Conservation (phyloP, 2,797 vertebrate species). For the Apodemus agrarius region DNA sequence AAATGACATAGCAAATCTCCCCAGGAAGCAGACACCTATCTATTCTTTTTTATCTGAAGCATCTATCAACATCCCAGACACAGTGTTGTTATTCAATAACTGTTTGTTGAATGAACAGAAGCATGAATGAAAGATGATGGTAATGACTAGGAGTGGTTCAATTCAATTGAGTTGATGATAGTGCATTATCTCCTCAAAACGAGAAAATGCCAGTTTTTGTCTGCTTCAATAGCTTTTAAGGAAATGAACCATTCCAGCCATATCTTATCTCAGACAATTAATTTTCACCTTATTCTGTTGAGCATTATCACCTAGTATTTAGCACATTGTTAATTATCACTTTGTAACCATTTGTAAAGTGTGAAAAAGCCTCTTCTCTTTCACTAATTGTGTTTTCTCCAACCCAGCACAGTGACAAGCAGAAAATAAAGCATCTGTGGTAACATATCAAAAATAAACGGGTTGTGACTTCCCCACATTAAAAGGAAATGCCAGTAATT, state of each 20-base stretch:
- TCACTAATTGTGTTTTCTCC: slow-evolving; percentile 56
- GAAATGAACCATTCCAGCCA: slow-evolving; percentile 68
- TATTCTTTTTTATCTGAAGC: slow-evolving; percentile 46
- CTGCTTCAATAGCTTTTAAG: slow-evolving; percentile 70
- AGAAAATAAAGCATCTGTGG: slow-evolving; percentile 34
- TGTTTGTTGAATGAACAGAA: slow-evolving; percentile 68
- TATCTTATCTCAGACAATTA: slow-evolving; percentile 71
- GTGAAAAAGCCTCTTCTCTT: slow-evolving; percentile 63
- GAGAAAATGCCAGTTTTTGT: slow-evolving; percentile 65
- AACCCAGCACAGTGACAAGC: slow-evolving; percentile 7
- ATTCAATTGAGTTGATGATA: slow-evolving; percentile 61
- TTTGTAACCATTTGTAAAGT: slow-evolving; percentile 75
- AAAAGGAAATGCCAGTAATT: slow-evolving; percentile 9
- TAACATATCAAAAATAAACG: slow-evolving; percentile 56
- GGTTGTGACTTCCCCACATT: neutral
- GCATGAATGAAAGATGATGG: slow-evolving; percentile 74
- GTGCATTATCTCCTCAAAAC: slow-evolving; percentile 51
- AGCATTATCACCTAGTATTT: slow-evolving; percentile 75
- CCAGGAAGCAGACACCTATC: neutral
- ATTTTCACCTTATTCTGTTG: slow-evolving; percentile 73
- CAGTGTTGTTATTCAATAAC: slow-evolving; percentile 58
- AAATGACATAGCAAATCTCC: neutral
- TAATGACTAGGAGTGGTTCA: slow-evolving; percentile 57
- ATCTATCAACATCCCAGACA: neutral
- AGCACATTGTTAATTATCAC: slow-evolving; percentile 73